These are phyloP conservation scores for Pseudois nayaur DNA, from an alignment of 2,113 vertebrate genomes.

Conservation along the genomic window DNA sequence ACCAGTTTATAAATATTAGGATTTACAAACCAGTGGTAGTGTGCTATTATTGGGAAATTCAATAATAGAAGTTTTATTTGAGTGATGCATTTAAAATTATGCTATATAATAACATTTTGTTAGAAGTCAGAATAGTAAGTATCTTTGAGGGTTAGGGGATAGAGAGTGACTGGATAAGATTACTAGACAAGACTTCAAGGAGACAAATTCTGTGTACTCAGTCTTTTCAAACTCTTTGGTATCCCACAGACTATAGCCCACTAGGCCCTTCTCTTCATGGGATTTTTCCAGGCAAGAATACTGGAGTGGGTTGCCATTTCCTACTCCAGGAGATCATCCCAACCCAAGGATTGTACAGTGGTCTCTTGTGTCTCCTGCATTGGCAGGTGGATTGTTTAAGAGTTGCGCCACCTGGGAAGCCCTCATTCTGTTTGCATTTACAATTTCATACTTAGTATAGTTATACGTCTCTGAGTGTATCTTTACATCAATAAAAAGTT, in stretches of 20 bases:
- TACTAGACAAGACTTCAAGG: not conserved
- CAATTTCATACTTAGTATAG: not conserved
- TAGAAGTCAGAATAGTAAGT: not conserved
- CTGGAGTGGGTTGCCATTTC: not conserved
- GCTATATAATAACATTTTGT: not conserved
- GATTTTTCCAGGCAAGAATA: not conserved
- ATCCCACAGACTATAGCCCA: not conserved
- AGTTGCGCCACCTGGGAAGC: not conserved
- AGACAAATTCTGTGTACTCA: not conserved
- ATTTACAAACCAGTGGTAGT: not conserved
- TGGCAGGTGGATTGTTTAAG: not conserved
- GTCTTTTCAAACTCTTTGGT: not conserved
- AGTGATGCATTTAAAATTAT: not conserved
- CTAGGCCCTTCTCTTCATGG: not conserved
- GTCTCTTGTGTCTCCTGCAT: not conserved
- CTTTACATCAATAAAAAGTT: not conserved
- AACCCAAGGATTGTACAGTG: not conserved
- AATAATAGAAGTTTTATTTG: not conserved
- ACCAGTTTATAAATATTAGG: not conserved
- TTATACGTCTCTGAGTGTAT: not conserved
- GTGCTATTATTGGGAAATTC: not conserved
- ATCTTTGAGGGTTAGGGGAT: too few relatives aligned
- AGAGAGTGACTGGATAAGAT: not conserved
- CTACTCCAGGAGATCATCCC: not conserved
- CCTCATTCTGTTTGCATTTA: not conserved